phyloP scores from a whole-genome alignment of 2,113 vertebrate species.

The Dermatemys mawii region DNA sequence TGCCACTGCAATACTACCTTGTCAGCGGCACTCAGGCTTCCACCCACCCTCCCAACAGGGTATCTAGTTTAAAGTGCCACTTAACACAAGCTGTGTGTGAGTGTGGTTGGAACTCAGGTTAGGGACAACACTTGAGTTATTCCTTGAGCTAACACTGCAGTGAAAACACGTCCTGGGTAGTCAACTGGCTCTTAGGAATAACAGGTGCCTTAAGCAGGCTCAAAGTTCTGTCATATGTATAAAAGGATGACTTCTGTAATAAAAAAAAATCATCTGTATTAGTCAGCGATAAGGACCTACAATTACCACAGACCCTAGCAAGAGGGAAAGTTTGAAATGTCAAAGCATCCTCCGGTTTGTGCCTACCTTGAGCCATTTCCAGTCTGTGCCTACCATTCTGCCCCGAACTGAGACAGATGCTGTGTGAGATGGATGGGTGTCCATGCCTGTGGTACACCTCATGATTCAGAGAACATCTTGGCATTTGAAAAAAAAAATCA shows the following conservation, averaged over 20 bases:
- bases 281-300: background rate
- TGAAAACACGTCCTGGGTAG: background rate
- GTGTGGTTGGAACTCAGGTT: background rate
- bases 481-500: background rate
- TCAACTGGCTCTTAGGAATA: background rate
- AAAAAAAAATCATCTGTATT: background rate
- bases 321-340: background rate
- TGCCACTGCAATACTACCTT: background rate
- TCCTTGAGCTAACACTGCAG: background rate
- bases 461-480: background rate
- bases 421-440: background rate
- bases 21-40: background rate
- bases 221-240: accelerated
- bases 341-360: background rate
- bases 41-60: background rate
- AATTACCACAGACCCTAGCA: background rate
- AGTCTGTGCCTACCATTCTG: no score
- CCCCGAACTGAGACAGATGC: background rate
- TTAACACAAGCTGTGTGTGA: background rate
- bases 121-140: background rate
- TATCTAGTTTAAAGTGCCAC: background rate
- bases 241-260: accelerated
- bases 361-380: accelerated
- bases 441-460: background rate
- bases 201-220: background rate